phyloP scores from a whole-genome alignment of 2,797 vertebrate genomes.

The Pelochelys cantorii region DNA sequence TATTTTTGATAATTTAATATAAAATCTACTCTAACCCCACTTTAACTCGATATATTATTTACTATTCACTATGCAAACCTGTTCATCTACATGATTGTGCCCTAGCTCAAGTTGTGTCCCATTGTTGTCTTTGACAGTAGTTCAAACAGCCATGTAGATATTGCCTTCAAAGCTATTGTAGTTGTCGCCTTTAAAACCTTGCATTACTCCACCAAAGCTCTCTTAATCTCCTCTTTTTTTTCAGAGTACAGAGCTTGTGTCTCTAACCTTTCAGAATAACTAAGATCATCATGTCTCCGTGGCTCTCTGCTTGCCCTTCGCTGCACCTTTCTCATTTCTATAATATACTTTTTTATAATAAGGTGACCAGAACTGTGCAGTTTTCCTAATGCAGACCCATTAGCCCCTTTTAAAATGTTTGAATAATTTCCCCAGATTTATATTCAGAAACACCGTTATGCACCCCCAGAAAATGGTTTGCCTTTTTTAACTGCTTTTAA shows the following conservation, averaged over 20 bases:
- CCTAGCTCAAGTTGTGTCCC: neutral
- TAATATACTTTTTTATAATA: constrained; percentile 73
- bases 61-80: neutral
- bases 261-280: constrained; percentile 57
- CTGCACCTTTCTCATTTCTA: constrained; percentile 66
- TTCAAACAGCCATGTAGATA: constrained; percentile 34
- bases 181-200: constrained; percentile 10
- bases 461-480: constrained; percentile 59
- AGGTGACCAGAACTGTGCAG: constrained; percentile 39
- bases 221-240: constrained; percentile 58
- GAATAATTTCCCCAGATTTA: constrained; percentile 70
- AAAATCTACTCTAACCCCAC: neutral
- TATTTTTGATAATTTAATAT: constrained; percentile 30
- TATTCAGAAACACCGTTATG: constrained; percentile 66
- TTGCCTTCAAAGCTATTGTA: constrained; percentile 48
- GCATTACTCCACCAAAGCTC: neutral
- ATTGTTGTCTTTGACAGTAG: neutral
- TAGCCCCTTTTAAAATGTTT: constrained; percentile 56
- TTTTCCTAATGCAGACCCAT: constrained; percentile 65
- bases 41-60: constrained; percentile 2
- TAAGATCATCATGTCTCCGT: constrained; percentile 46
- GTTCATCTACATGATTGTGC: neutral
- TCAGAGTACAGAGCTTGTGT: constrained; percentile 49
- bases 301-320: constrained; percentile 54
- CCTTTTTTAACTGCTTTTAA: constrained; percentile 56